Conservation (phyloP, 2,888 invertebrate genomes). For the Tenthredo amoena region DNA sequence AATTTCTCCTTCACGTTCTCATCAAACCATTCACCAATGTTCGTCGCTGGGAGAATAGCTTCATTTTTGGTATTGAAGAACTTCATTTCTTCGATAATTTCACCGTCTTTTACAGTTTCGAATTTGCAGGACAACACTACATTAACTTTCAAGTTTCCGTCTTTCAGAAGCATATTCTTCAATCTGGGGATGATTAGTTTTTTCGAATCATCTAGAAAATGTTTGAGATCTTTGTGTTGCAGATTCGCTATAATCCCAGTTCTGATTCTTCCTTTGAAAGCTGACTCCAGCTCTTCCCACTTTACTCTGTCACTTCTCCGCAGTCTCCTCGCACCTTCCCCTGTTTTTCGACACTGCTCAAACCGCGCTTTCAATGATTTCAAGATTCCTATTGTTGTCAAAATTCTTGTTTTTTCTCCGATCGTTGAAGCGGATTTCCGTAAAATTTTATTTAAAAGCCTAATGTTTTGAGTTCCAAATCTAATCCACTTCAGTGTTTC, state of each 20-base stretch:
- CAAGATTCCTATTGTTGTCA: background rate
- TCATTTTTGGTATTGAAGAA: too few species aligned
- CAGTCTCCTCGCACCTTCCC: background rate
- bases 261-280: conserved; percentile 17
- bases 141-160: too few species aligned
- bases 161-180: too few species aligned
- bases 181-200: too few species aligned
- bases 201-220: conserved; percentile 9
- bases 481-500: conserved; percentile 20
- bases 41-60: too few species aligned
- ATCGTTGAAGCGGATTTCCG: background rate
- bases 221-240: background rate
- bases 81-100: too few species aligned
- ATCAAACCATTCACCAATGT: too few species aligned
- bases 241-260: background rate
- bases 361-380: background rate
- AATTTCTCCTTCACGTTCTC: too few species aligned
- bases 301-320: conserved; percentile 23
- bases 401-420: conserved; percentile 22
- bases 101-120: too few species aligned
- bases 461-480: conserved; percentile 25
- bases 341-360: background rate
- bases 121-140: too few species aligned
- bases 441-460: conserved; percentile 30
- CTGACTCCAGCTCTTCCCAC: conserved; percentile 25